A percentile compares a stretch with the other conserved stretches of the same genome.
Evolutionary conservation across 2,888 invertebrate species (phyloP).

Genomic region (Ormyrus nitidulus): DNA sequence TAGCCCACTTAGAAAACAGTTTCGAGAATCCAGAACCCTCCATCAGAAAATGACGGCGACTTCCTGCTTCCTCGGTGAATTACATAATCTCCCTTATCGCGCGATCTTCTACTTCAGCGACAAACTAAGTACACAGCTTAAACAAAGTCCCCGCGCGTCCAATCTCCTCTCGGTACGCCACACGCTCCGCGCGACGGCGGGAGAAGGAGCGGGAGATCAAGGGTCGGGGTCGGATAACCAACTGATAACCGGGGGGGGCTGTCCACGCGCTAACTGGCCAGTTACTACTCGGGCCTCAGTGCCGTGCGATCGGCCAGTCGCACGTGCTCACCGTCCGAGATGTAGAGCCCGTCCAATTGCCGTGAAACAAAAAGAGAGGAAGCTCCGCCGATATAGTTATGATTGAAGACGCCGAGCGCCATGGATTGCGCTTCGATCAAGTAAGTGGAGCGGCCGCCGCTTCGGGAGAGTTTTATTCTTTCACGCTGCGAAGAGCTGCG

Average conservation of each 20-base stretch:
- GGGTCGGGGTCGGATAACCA: slow-evolving; percentile 46
- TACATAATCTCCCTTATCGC: too few relatives aligned
- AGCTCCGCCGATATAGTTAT: not conserved
- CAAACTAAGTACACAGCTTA: too few relatives aligned
- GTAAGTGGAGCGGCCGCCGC: slow-evolving; percentile 19
- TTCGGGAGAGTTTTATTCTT: too few relatives aligned
- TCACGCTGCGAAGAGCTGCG: too few relatives aligned
- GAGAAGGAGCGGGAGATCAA: slow-evolving; percentile 29
- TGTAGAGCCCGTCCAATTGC: slow-evolving; percentile 7
- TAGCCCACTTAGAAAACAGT: too few relatives aligned
- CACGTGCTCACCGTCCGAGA: not conserved
- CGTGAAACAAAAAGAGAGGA: not conserved
- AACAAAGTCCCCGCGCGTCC: too few relatives aligned
- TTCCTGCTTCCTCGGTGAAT: too few relatives aligned
- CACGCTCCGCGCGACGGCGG: not conserved
- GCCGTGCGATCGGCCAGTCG: not conserved
- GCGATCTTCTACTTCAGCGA: too few relatives aligned
- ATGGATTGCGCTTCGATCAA: slow-evolving; percentile 13
- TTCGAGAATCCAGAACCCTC: too few relatives aligned
- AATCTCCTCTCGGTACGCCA: too few relatives aligned
- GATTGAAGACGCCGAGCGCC: not conserved
- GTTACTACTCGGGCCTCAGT: slow-evolving; percentile 59
- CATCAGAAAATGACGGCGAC: too few relatives aligned
- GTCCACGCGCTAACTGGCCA: slow-evolving; percentile 59
- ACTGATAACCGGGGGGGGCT: slow-evolving; percentile 30